These are phyloP conservation scores for Virgularia gustaviana DNA, from an alignment of 92 coral and sea anemone genomes.

Conservation along the genomic window DNA sequence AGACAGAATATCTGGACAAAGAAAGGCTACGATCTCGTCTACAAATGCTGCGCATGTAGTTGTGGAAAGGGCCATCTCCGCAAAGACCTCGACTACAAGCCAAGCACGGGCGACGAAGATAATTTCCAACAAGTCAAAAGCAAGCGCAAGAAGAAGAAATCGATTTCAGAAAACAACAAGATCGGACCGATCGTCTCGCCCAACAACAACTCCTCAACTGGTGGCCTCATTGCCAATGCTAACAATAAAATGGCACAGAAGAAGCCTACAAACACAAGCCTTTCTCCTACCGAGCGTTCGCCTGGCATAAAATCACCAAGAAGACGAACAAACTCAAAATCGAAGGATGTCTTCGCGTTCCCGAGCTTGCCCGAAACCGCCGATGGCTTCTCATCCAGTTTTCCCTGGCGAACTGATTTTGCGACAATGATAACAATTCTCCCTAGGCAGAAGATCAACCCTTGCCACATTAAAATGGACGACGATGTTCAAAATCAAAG, in stretches of 20 bases:
- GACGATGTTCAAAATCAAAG: constrained; percentile 67
- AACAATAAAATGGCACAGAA: constrained; percentile 11
- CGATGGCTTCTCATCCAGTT: constrained; percentile 47
- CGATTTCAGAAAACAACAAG: no score
- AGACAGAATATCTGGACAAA: constrained; percentile 99
- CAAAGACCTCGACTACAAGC: constrained; percentile 82
- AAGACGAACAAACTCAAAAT: constrained; percentile 21
- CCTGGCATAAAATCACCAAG: constrained; percentile 29
- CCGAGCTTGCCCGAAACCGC: constrained; percentile 13
- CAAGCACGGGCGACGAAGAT: constrained; percentile 63
- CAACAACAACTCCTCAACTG: constrained; percentile 36
- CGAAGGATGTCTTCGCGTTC: constrained; percentile 23
- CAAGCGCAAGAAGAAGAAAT: constrained; percentile 91
- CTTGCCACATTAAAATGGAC: constrained; percentile 97
- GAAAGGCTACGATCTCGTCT: constrained; percentile 95
- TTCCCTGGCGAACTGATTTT: constrained; percentile 86
- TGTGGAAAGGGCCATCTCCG: constrained; percentile 95
- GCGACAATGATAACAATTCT: constrained; percentile 85
- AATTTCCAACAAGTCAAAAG: constrained; percentile 62
- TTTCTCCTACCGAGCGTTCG: constrained; percentile 24
- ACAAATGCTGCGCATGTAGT: constrained; percentile 94
- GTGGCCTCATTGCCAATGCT: constrained; percentile 36
- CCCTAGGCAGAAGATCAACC: constrained; percentile 94
- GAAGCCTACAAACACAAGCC: constrained; percentile 26
- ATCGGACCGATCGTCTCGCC: constrained; percentile 68